Evolutionary conservation across 2,888 invertebrate genomes (phyloP), one percentile per base, ranked within the genome.

Genomic region (Scaptomyza flava): DNA sequence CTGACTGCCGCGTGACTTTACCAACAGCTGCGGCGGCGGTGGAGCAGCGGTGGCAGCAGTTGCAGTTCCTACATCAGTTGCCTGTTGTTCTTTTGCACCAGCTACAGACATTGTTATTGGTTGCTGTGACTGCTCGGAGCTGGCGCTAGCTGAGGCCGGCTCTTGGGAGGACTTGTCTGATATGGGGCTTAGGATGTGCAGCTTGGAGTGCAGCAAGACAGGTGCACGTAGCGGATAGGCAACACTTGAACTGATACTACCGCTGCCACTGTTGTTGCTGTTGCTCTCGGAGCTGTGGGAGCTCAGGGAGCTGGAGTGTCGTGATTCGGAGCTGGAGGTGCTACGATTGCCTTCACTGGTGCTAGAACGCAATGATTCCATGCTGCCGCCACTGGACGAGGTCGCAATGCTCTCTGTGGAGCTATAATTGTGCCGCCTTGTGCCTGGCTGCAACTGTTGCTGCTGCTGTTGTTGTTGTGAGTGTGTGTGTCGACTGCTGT

Each of bases 161-260:
- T 97, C 97, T 91, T 96, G 96, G 1, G 96, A 96, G 23, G 97
- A 97, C 92, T 97, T 97, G 92, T 97, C 97, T 63, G 97, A 97
- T 87, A 97, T 97, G 20, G 97, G 97, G 85, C 97, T 97, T 48
- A 97, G 93, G 90, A 97, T 96, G 91, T 97, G 96, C 79, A 97
- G 93, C 91, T 97, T 96, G 62, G 95, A 94, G 91, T 96, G 95
- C 81, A 96, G 94, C 60, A 94, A 93, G 43, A 94, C 91, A 91
- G 95, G 96, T 90, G 95, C 95, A 85, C 95, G 94, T 60, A 95
- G 90, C 79, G 94, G 95, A 92, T 94, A 93, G 30, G 91, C 91
- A 57, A 94, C 93, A 83, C 94, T 94, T 60, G 92, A 92, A 76
- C 90, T 89, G 61, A 90, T 91, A 9, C 69, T 68, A 23, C 33